Evolutionary conservation across 2,113 vertebrate genomes (phyloP), one percentile per base, ranked within the genome.

Genomic region (Excalfactoria chinensis): DNA sequence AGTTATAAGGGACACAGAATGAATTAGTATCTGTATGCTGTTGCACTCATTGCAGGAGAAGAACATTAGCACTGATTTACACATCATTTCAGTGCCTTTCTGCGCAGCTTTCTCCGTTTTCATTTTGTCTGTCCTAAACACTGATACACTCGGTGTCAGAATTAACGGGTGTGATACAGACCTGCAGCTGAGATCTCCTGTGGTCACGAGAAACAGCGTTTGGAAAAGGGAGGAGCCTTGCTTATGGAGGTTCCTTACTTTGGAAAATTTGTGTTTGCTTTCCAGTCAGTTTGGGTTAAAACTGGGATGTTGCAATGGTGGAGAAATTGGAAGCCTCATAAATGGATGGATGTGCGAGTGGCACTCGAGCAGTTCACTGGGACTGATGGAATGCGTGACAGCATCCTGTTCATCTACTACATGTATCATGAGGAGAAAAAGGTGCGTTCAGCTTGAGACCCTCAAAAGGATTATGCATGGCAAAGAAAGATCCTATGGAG

Each of bases 381-480:
- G 26, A 97, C 97, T 0, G 99, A 99, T 0, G 99, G 99, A 56
- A 97, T 98, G 88, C 98, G 98, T 0, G 99, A 99, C 77, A 99
- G 99, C 92, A 99, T 99, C 95, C 97, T 99, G 12, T 99, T 99
- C 96, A 97, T 99, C 96, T 99, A 99, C 37, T 99, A 99, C 94
- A 98, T 98, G 92, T 98, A 98, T 82, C 97, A 98, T 0, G 99
- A 99, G 86, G 99, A 99, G 96, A 99, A 99, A 94, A 99, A 99
- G 98, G 99, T 99, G 86, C 20, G 86, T 41, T 5, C 17, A 43
- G 56, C 51, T 49, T 34, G 13, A 77, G 26, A 32, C 5, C 34
- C 44, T 64, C 37, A n/a, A 14, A 21, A 53, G 20, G 44, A 35
- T 40, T 78, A 37, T 46, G 13, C 43, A 10, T 32, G 66, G 55